Base-by-base conservation (phyloP, 2,113 vertebrate species). In the Poeciliopsis prolifica region DNA sequence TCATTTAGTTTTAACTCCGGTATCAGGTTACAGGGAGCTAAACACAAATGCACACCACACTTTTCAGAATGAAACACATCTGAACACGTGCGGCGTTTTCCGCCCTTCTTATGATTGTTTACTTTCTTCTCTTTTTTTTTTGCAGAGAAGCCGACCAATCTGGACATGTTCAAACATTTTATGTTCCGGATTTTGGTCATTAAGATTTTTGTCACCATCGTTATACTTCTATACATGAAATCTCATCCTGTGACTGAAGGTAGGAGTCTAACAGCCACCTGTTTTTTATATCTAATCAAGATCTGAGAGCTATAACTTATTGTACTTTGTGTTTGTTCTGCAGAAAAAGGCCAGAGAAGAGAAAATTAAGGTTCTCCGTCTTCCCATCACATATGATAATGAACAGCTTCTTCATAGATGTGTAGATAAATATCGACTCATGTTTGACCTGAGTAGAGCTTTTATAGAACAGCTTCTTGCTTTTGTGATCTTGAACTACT, bases 401-500 rank as follows among this genome's bases (percentile, higher is more conserved):
- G 29, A 54, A 0, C 1, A 8, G 33, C 7, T 8, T 9, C 7
- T 35, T 35, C 33, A 35, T 35, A 35, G 7, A 35, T 8, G 33
- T 1, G 33, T 35, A 35, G 35, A 35, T 10, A 11, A 35, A 35
- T 9, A 35, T 35, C 35, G 10, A 35, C 35, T 35, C 9, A 2
- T 35, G 35, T 35, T 35, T 35, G 35, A 11, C 2, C 35, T 37
- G 10, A 37, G 42, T 8, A 0, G 6, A 48, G 44, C 14, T 48
- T 48, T 6, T n/a, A 10, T 58, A n/a, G 19, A 8, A 58, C 51
- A 58, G 24, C 51, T 58, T 15, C 44, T 48, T 19, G 17, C 8
- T 58, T 58, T 48, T 48, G 22, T 58, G 51, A 9, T n/a, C 22
- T n/a, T 76, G 19, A 61, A 35, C 73, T 84, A 48, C 65, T 70